A percentile compares a stretch with the other conserved stretches of the same genome.
Evolutionary conservation across 2,888 invertebrate genomes (phyloP).

Genomic region (Prosapia bicincta): DNA sequence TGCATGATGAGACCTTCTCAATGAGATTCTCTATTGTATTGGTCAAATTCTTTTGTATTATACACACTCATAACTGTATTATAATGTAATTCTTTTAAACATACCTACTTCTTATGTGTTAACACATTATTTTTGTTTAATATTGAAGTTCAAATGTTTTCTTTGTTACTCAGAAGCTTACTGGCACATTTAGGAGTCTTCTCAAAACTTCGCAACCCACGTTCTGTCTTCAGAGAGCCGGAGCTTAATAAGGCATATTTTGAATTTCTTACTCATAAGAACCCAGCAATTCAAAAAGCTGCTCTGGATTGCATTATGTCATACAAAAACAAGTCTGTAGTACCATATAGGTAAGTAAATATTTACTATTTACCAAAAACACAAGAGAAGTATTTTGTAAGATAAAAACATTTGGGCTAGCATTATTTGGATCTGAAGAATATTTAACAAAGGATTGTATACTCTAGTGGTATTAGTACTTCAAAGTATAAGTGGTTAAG

Average conservation of each 20-base stretch:
- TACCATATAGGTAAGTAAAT: constrained; percentile 62
- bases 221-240: constrained; percentile 69
- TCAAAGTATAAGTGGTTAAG: background rate
- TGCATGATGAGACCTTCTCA: no score
- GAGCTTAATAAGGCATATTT: constrained; percentile 72
- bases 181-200: constrained; percentile 71
- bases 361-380: no score
- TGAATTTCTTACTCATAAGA: constrained; percentile 76
- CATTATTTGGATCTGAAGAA: no score
- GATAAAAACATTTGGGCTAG: no score
- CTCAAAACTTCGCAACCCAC: constrained; percentile 75
- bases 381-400: no score
- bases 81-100: no score
- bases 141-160: background rate
- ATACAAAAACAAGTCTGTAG: constrained; percentile 76
- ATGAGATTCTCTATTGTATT: no score
- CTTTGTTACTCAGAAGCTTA: constrained; percentile 48
- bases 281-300: constrained; percentile 74
- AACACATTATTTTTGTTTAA: no score
- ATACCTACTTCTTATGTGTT: no score
- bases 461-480: background rate
- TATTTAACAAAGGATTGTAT: no score
- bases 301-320: constrained; percentile 83
- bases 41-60: no score
- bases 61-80: no score